phyloP scores from a whole-genome alignment of 2,113 vertebrate genomes.

The Anarhynchus alexandrinus region DNA sequence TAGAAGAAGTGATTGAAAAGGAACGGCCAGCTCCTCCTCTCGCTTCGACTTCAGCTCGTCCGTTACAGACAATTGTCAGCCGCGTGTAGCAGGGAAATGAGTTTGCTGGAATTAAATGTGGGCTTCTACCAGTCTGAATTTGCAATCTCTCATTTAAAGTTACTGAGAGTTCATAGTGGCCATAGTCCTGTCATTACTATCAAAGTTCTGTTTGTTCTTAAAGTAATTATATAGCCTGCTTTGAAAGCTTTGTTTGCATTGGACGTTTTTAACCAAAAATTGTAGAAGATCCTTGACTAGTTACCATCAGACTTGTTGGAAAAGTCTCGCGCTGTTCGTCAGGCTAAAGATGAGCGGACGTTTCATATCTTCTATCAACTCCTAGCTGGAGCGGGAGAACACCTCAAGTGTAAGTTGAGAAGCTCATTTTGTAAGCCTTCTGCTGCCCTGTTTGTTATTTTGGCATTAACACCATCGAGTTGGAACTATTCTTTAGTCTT shows the following conservation, averaged over 20 bases:
- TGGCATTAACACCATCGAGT: accelerated
- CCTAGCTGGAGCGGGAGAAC: slow-evolving; percentile 91
- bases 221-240: background rate
- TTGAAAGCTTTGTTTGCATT: background rate
- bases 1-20: background rate
- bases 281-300: slow-evolving; percentile 73
- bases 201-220: background rate
- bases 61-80: background rate
- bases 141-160: background rate
- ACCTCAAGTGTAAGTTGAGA: slow-evolving; percentile 87
- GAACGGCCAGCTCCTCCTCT: background rate
- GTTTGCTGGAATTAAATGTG: background rate
- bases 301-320: slow-evolving; percentile 86
- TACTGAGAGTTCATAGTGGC: background rate
- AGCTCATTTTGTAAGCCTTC: background rate
- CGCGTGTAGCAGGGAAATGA: background rate
- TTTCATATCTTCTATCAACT: slow-evolving; percentile 98
- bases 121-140: background rate
- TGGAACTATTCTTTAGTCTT: background rate
- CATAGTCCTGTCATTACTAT: background rate
- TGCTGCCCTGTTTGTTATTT: accelerated
- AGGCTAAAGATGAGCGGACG: slow-evolving; percentile 96
- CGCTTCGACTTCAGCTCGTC: background rate
- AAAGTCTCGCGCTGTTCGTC: slow-evolving; percentile 95
- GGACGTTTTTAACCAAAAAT: accelerated